Conservation (phyloP, 2,888 invertebrate genomes). For the Panopea generosa region DNA sequence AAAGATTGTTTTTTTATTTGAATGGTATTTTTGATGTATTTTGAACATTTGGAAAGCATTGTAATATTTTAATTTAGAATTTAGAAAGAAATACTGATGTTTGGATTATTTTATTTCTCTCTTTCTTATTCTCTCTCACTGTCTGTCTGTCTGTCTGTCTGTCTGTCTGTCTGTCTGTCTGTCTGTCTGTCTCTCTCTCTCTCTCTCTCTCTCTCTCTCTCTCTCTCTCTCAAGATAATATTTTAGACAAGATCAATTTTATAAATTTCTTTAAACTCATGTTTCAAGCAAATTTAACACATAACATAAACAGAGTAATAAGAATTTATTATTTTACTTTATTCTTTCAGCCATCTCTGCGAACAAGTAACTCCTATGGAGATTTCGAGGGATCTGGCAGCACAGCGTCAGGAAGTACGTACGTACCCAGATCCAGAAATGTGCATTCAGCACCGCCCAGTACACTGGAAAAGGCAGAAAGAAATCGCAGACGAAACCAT, state of each 20-base stretch:
- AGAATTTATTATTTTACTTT: conserved; percentile 7
- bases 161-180: conserved; percentile 15
- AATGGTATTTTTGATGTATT: too few relatives aligned
- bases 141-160: conserved; percentile 5
- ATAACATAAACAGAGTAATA: too few relatives aligned
- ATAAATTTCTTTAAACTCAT: too few relatives aligned
- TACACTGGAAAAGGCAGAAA: conserved; percentile 47
- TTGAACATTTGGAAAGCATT: too few relatives aligned
- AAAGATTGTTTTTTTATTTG: too few relatives aligned
- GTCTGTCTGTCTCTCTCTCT: conserved; percentile 5
- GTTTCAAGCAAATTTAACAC: too few relatives aligned
- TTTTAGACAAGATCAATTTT: too few relatives aligned
- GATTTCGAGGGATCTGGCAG: conserved; percentile 52
- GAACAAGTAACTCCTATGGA: conserved; percentile 47
- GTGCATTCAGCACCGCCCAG: conserved; percentile 47
- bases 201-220: conserved; percentile 4
- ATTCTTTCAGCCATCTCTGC: conserved; percentile 50
- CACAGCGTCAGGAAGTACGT: conserved; percentile 44
- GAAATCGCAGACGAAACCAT: conserved; percentile 46
- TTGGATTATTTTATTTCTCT: too few relatives aligned
- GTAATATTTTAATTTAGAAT: too few relatives aligned
- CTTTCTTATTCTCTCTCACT: conserved; percentile 1
- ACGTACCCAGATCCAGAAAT: conserved; percentile 38
- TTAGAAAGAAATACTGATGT: too few relatives aligned
- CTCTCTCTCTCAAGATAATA: too few relatives aligned